Conservation (phyloP, 2,797 vertebrate species). For the Leptatherina wallacei region DNA sequence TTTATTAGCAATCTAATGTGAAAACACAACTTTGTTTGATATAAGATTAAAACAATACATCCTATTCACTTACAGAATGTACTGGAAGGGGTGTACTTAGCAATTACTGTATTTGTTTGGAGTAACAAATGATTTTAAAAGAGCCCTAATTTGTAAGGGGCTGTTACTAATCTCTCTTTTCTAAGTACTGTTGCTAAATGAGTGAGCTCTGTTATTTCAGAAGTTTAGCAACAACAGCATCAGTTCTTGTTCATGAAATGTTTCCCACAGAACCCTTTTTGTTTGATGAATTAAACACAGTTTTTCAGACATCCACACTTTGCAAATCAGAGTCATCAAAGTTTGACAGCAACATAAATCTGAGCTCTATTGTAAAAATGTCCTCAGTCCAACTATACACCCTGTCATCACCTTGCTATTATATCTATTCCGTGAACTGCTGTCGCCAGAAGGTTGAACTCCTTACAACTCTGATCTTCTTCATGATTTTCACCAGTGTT, state of each 20-base stretch:
- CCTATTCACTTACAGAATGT: not conserved
- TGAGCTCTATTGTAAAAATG: too few relatives aligned
- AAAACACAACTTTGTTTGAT: not conserved
- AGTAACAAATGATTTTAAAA: not conserved
- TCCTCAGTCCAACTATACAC: too few relatives aligned
- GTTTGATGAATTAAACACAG: not conserved
- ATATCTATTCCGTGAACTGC: too few relatives aligned
- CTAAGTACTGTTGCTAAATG: not conserved
- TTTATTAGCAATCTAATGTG: not conserved
- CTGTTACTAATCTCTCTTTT: not conserved
- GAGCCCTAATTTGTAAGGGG: not conserved
- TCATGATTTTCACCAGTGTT: too few relatives aligned
- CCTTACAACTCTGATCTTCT: too few relatives aligned
- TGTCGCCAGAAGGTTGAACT: too few relatives aligned
- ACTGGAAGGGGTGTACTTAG: not conserved
- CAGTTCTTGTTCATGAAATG: too few relatives aligned
- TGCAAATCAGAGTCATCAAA: not conserved
- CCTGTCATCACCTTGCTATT: too few relatives aligned
- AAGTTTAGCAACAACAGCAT: too few relatives aligned
- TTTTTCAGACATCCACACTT: not conserved
- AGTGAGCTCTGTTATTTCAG: too few relatives aligned
- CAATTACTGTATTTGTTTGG: too few relatives aligned
- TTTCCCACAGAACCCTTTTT: not conserved
- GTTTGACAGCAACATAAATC: too few relatives aligned
- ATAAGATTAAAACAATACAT: not conserved